Evolutionary conservation across 2,888 invertebrate species (phyloP).

Genomic region (Idaea straminata): DNA sequence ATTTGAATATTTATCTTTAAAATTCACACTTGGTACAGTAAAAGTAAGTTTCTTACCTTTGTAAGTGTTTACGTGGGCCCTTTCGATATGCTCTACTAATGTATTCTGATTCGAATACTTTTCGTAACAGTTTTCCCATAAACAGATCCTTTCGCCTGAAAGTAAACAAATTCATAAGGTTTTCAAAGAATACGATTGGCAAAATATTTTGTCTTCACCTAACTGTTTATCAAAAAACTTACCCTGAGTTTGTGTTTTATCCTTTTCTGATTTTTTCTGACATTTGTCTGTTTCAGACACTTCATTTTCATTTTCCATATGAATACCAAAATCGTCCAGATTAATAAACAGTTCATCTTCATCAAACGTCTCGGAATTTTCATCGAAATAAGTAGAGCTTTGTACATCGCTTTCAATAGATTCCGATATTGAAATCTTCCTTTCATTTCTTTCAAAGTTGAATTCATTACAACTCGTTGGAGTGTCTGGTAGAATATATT

Average conservation of each 20-base stretch:
- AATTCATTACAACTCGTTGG: conserved; percentile 72
- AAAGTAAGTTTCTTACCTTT: conserved; percentile 73
- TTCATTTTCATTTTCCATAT: conserved; percentile 57
- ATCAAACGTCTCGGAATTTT: conserved; percentile 67
- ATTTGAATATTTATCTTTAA: too few species aligned
- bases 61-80: conserved; percentile 92
- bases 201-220: too few species aligned
- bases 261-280: conserved; percentile 49
- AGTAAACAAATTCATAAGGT: conserved; percentile 24
- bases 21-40: neutral
- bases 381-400: conserved; percentile 67
- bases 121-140: conserved; percentile 92
- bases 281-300: conserved; percentile 27
- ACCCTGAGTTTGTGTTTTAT: conserved; percentile 63
- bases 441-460: conserved; percentile 56
- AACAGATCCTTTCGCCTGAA: conserved; percentile 81
- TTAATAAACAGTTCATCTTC: conserved; percentile 73
- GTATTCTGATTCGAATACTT: conserved; percentile 89
- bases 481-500: conserved; percentile 64
- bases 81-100: conserved; percentile 91
- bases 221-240: conserved; percentile 11
- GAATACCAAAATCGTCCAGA: conserved; percentile 69
- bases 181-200: too few species aligned
- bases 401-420: conserved; percentile 72
- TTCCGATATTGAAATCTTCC: conserved; percentile 67